These are phyloP conservation scores for Craterocephalus amniculus DNA, from an alignment of 2,797 vertebrate genomes.

Conservation along the genomic window DNA sequence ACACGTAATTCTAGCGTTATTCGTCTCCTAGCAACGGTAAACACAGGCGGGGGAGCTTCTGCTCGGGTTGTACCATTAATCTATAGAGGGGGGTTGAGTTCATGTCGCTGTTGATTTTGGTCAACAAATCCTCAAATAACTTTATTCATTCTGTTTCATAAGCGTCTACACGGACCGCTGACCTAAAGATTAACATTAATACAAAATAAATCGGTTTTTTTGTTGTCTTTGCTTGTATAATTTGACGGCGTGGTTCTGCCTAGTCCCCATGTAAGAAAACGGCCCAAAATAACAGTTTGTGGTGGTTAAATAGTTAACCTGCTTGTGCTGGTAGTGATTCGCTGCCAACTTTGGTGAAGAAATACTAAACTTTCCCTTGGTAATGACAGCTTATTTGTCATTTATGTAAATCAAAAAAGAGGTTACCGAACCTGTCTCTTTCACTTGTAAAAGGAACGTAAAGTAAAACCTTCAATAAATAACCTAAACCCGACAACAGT, in stretches of 20 bases:
- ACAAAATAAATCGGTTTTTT: not conserved
- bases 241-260: not conserved
- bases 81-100: not conserved
- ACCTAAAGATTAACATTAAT: not conserved
- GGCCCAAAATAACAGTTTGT: not conserved
- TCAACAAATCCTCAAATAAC: not conserved
- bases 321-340: no score
- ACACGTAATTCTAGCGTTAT: conserved; percentile 6
- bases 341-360: no score
- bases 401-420: no score
- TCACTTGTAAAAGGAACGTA: no score
- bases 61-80: conserved; percentile 14
- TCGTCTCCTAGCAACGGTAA: conserved; percentile 58
- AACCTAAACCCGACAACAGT: no score
- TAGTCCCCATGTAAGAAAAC: not conserved
- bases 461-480: no score
- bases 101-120: not conserved
- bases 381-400: no score
- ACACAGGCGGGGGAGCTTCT: not conserved
- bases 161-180: not conserved
- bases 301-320: no score
- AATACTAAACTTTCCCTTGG: no score
- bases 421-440: no score
- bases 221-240: not conserved
- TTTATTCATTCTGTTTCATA: not conserved